Evolutionary conservation across 2,797 vertebrate species (phyloP).

Genomic region (Acrocephalus scirpaceus): DNA sequence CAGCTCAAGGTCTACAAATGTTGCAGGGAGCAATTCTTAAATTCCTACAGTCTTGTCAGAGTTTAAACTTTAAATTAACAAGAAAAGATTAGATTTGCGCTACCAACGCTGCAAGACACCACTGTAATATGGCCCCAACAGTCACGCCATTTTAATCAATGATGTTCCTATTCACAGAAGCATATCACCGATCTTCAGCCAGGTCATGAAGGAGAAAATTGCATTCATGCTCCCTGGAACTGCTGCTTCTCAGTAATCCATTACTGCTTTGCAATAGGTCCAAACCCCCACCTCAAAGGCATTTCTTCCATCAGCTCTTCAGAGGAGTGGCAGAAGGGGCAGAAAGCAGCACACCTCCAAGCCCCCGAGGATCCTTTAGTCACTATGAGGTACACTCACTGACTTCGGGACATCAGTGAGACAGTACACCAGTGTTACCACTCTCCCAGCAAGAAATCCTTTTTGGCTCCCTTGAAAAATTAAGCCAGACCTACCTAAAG

Average conservation of each 20-base stretch:
- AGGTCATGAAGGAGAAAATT: conserved; percentile 29
- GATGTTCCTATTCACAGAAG: conserved; percentile 45
- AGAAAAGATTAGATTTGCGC: conserved; percentile 5
- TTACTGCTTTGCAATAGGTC: not conserved
- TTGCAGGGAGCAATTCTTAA: not conserved
- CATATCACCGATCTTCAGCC: conserved; percentile 46
- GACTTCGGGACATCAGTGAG: not conserved
- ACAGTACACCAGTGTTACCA: not conserved
- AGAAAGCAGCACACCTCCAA: not conserved
- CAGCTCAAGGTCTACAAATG: not conserved
- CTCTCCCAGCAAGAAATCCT: not conserved
- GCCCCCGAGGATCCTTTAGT: not conserved
- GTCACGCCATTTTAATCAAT: conserved; percentile 36
- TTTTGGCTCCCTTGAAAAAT: not conserved
- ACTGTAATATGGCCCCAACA: not conserved
- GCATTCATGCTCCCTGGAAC: not conserved
- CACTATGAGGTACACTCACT: not conserved
- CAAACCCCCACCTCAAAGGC: not conserved
- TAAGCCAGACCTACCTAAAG: not conserved
- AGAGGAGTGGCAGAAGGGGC: not conserved
- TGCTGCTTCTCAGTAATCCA: not conserved
- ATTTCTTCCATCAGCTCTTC: not conserved
- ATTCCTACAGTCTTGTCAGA: conserved; percentile 13
- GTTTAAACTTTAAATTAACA: conserved; percentile 35
- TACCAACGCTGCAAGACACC: not conserved